Evolutionary conservation across 2,888 invertebrate species (phyloP).

Genomic region (Sphaerophoria rueppellii): DNA sequence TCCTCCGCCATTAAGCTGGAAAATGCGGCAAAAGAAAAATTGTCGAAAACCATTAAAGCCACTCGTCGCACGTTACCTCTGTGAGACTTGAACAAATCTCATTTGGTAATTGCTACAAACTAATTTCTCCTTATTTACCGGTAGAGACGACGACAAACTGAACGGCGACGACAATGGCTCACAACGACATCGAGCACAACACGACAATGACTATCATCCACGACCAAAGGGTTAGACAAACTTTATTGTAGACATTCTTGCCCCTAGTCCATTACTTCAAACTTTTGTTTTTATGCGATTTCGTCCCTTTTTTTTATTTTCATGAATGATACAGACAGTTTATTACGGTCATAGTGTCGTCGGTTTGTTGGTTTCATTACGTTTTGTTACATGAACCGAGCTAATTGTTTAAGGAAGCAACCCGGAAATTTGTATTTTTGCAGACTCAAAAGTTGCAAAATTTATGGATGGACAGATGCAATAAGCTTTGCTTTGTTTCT

Average conservation of each 20-base stretch:
- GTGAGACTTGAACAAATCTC: conserved; percentile 68
- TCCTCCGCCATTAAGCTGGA: conserved; percentile 49
- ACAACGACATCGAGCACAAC: neutral
- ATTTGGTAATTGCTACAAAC: conserved; percentile 71
- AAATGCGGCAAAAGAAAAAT: neutral
- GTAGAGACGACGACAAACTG: conserved; percentile 27
- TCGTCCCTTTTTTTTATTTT: conserved; percentile 23
- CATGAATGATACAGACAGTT: conserved; percentile 59
- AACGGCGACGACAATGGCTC: neutral
- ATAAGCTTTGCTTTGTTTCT: conserved; percentile 44
- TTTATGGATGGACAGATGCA: conserved; percentile 73
- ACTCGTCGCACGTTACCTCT: conserved; percentile 69
- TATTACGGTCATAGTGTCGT: conserved; percentile 51
- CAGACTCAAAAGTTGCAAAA: conserved; percentile 73
- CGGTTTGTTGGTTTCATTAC: neutral
- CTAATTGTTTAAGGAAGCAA: conserved; percentile 71
- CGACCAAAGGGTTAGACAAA: conserved; percentile 9
- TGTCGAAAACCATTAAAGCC: conserved; percentile 58
- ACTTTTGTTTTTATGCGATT: conserved; percentile 10
- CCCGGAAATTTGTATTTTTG: conserved; percentile 73
- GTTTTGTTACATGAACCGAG: conserved; percentile 49
- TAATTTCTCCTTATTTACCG: conserved; percentile 57
- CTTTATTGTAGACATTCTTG: conserved; percentile 9
- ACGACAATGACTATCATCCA: neutral
- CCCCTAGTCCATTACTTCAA: conserved; percentile 44